Base-by-base conservation (phyloP, 2,113 vertebrate species). In the Dunckerocampus dactyliophorus region DNA sequence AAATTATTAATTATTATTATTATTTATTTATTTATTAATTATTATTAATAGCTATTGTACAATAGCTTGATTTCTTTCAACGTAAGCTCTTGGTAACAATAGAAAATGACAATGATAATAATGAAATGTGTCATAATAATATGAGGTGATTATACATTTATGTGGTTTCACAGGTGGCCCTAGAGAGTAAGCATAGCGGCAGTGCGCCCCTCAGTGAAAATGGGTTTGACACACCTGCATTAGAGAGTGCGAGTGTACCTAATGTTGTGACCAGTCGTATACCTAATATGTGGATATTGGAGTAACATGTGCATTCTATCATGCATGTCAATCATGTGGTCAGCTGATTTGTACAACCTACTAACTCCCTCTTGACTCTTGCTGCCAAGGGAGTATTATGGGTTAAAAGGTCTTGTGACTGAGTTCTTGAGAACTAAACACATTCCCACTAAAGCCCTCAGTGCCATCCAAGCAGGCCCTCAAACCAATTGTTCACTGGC, bases 401-500 rank as follows among this genome's bases (percentile, higher is more conserved):
- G 67, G 79, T 82, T 88, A 80, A 84, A 70, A 67, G 45, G 55
- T 53, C 63, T 60, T 65, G 42, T 74, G 64, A 68, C 69, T 66
- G 10, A 72, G 65, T 68, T 79, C 43, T 71, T 73, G 78, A 74
- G 74, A 77, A 63, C 59, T 72, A 74, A 86, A 70, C 63, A 65
- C 66, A 74, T 76, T 74, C 67, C 76, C 69, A 70, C 57, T 52
- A 60, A 69, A 79, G 76, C 65, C 68, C 71, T 59, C 31, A 42
- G 65, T 83, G 63, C 80, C 82, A 81, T 85, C 81, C 71, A 67
- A 87, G 70, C 66, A 77, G 71, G 74, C 76, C 76, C 77, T 82
- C 73, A 60, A 71, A 78, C 74, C 82, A 83, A 77, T 82, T 75
- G 64, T 63, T 59, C 46, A 65, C 43, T 82, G 85, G 84, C 83